Evolutionary conservation across 2,113 vertebrate species (phyloP), one percentile per base, ranked within the genome.

Genomic region (Xerus inauris): DNA sequence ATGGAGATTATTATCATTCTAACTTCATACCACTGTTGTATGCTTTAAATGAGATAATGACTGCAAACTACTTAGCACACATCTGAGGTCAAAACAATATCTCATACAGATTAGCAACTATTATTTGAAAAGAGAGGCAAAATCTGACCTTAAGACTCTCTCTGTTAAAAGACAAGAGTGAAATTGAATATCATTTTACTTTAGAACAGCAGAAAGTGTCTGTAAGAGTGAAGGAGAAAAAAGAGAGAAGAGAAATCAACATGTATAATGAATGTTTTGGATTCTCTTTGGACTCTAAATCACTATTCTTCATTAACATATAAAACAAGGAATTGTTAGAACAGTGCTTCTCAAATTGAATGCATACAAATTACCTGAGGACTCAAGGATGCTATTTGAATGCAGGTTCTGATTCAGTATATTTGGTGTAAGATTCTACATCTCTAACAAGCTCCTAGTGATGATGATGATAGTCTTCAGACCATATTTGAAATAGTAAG

Each of bases 181-280:
- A 12, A 76, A 76, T 87, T 62, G 45, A 80, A 7, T 19, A 45
- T 83, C 24, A 71, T 71, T 93, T 96, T 30, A 81, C 77, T 87
- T 81, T 75, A 73, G 65, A 92, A 38, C 49, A 65, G 24, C 13
- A 5, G 30, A 90, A 91, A 92, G 10, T 67, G 10, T 17, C 77
- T 93, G 8, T 71, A 65, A 87, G 28, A 62, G 64, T 45, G 69
- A 84, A 89, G 65, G 32, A 82, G 10, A 97, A 26, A 89, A 94
- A 87, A 91, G 24, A n/a, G 3, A 75, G 30, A 45, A 85, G 35
- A 92, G n/a, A 90, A 88, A 92, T 92, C 75, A 90, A 81, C 59
- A 87, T 26, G 69, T 35, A 81, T 47, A 86, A 83, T 86, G 32
- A 83, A 71, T 26, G 24, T 51, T 76, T 79, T 38, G 26, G 16